Evolutionary conservation across 1,140 invertebrate species (phyloP), one percentile per base, ranked within the genome.

Genomic region (Battus philenor): DNA sequence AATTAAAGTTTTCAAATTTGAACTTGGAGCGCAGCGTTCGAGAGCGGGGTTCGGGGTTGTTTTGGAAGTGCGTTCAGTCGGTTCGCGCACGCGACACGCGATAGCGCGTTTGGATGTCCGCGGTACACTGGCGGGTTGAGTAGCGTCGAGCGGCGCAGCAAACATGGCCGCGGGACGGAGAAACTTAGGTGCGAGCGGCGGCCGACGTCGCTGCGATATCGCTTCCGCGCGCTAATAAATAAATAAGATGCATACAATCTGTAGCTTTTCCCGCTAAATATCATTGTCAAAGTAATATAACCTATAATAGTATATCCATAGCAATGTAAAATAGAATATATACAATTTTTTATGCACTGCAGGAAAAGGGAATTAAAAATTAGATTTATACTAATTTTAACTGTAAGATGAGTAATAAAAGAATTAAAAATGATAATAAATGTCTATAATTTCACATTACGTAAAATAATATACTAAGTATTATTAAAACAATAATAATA

Each of bases 81-180:
- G 48, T 48, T 43, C 36, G 26, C 48, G 52, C 9, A 47, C 29
- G 47, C 36, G 33, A 47, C 29, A 57, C 58, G 54, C 60, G 51
- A 38, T 45, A 24, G 41, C 55, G 54, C 66, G 64, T 69, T 48
- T 57, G 61, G 67, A 67, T 51, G 76, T 55, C 73, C 74, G 76
- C 74, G 74, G 71, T 51, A 75, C 75, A 83, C 79, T 83, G 79
- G 72, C 78, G 75, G 64, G 59, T 47, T 52, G 50, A 49, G 57
- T 36, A 34, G 46, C 55, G 62, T 48, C 50, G 32, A 26, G 59
- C 52, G 63, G 60, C 61, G 59, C 70, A 63, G 50, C 54, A 44
- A 39, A 15, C 58, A 68, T 68, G 46, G 71, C 71, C 68, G 70
- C 70, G 33, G 69, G 51, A 36, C 41, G 64, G 61, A 62, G 62